Evolutionary conservation across 2,888 invertebrate genomes (phyloP).

Genomic region (Nephrotoma appendiculata): DNA sequence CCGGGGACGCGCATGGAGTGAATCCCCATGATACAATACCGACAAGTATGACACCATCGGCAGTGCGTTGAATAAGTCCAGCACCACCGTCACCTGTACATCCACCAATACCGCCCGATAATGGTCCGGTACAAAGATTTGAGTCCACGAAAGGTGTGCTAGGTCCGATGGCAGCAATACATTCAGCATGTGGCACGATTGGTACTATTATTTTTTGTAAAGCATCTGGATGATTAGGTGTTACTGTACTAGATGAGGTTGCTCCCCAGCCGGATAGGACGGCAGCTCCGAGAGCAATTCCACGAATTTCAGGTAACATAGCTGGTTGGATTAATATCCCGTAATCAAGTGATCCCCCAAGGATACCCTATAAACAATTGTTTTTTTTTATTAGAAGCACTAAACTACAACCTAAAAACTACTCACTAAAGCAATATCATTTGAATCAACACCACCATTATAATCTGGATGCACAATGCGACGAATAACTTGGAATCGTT

Average conservation of each 20-base stretch:
- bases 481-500: slow-evolving; percentile 18
- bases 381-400: background rate
- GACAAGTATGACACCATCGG: slow-evolving; percentile 17
- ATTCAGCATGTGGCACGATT: slow-evolving; percentile 19
- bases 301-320: slow-evolving; percentile 23
- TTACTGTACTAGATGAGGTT: slow-evolving; percentile 7
- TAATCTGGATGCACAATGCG: slow-evolving; percentile 24
- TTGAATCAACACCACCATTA: slow-evolving; percentile 29
- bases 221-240: slow-evolving; percentile 8
- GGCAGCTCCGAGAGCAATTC: slow-evolving; percentile 20
- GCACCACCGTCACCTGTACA: slow-evolving; percentile 32
- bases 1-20: slow-evolving; percentile 30
- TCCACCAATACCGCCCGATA: slow-evolving; percentile 29
- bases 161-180: slow-evolving; percentile 16
- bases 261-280: slow-evolving; percentile 35
- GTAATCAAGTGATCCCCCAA: background rate
- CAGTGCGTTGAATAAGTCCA: slow-evolving; percentile 22
- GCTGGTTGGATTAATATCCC: slow-evolving; percentile 18
- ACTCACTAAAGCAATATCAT: slow-evolving; percentile 39
- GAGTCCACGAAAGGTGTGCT: slow-evolving; percentile 18
- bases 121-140: slow-evolving; percentile 35
- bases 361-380: background rate
- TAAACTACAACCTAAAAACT: background rate
- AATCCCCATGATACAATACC: slow-evolving; percentile 39
- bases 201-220: slow-evolving; percentile 23